These are phyloP conservation scores for Leucoraja erinaceus DNA, from an alignment of 2,113 vertebrate genomes.

Conservation along the genomic window DNA sequence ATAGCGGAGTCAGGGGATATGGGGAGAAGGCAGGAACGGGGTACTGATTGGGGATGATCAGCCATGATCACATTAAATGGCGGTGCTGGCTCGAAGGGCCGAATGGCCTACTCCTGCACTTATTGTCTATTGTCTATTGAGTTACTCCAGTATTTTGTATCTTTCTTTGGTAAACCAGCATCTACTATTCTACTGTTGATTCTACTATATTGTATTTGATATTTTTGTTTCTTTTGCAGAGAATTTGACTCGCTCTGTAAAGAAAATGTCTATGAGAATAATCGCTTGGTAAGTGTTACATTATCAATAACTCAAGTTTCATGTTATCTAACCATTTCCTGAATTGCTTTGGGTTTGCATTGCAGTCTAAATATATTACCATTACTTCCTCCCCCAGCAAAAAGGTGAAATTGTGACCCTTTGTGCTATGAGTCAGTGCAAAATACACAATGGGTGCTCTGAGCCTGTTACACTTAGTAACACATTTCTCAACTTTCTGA, in stretches of 20 bases:
- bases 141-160: too few relatives aligned
- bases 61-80: too few relatives aligned
- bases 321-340: background rate
- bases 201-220: background rate
- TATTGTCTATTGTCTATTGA: too few relatives aligned
- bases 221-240: slow-evolving; percentile 62
- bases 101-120: too few relatives aligned
- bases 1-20: too few relatives aligned
- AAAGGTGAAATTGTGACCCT: background rate
- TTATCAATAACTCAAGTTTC: background rate
- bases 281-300: slow-evolving; percentile 78
- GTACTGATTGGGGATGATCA: too few relatives aligned
- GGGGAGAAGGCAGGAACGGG: too few relatives aligned
- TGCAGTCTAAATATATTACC: background rate
- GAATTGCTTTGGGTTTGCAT: background rate
- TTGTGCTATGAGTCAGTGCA: background rate
- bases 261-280: slow-evolving; percentile 92
- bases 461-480: background rate
- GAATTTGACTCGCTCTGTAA: slow-evolving; percentile 87
- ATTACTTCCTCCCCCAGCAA: background rate
- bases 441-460: background rate
- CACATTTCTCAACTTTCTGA: background rate
- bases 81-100: too few relatives aligned
- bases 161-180: too few relatives aligned
- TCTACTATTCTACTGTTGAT: too few relatives aligned